Conservation (phyloP, 1,140 invertebrate species). For the Monomorium pharaonis region DNA sequence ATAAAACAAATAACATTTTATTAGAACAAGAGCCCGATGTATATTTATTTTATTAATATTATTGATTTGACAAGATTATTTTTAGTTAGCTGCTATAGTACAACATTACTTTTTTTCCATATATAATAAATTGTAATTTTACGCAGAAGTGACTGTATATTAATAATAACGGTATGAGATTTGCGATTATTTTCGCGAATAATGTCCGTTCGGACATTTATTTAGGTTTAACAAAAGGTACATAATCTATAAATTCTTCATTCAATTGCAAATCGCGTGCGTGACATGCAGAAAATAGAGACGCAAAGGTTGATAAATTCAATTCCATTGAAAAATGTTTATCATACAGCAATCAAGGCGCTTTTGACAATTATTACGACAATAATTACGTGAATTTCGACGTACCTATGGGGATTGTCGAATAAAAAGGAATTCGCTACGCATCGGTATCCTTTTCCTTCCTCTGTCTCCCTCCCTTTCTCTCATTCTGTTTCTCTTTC, state of each 20-base stretch:
- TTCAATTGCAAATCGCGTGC: neutral
- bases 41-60: no score
- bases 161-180: neutral
- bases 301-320: neutral
- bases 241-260: neutral
- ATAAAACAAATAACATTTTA: no score
- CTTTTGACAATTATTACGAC: constrained; percentile 10
- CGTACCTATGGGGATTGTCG: neutral
- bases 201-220: neutral
- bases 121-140: neutral
- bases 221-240: neutral
- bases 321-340: constrained; percentile 6
- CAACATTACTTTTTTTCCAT: no score
- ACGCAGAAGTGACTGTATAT: neutral
- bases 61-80: no score
- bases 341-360: neutral
- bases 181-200: neutral
- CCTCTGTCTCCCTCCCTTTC: neutral
- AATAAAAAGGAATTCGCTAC: constrained; percentile 21
- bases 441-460: neutral
- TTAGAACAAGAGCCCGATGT: no score
- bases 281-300: neutral
- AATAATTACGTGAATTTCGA: neutral
- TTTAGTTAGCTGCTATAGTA: no score
- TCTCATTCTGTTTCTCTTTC: neutral